Evolutionary conservation across 2,888 invertebrate species (phyloP), one percentile per base, ranked within the genome.

Genomic region (Zhuqinia jingwanae): DNA sequence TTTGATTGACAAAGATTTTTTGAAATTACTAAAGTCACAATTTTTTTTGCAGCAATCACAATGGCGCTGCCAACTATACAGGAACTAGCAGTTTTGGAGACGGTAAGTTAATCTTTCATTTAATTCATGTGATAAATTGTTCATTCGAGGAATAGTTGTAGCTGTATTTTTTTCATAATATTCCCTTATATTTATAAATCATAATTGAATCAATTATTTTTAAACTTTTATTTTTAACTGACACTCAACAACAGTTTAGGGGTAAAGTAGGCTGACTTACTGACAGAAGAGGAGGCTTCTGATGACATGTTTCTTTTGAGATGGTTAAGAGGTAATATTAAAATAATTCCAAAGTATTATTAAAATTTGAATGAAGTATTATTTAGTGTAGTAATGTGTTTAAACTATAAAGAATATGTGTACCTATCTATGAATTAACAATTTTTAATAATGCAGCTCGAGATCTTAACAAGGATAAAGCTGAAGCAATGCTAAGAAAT

Each of bases 301-400:
- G 77, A 78, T 47, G 89, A 90, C 30, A 83, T 83, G 58, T 89
- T 87, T 56, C 83, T 88, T n/a, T 42, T 90, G 56, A 80, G 88
- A 80, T 90, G 89, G 89, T 60, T 90, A 1, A 65, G 90, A 75
- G 89, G 89, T 89, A 75, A 30, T n/a, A n/a, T n/a, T n/a, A n/a
- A 13, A 13, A 22, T 75, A n/a, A 53, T 50, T 6, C 50, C 20
- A 3, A 53, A 53, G n/a, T n/a, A n/a, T n/a, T n/a, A n/a, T n/a
- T n/a, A n/a, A n/a, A n/a, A n/a, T n/a, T n/a, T n/a, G n/a, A n/a
- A n/a, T n/a, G n/a, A n/a, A n/a, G n/a, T n/a, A n/a, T n/a, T n/a
- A n/a, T n/a, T n/a, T n/a, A n/a, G n/a, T n/a, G n/a, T n/a, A n/a
- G n/a, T n/a, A 36, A 36, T 36, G 36, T 75, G 42, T 73, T 50